These are phyloP conservation scores for Drosophila leontia DNA, from an alignment of 1,140 invertebrate species.

Conservation along the genomic window DNA sequence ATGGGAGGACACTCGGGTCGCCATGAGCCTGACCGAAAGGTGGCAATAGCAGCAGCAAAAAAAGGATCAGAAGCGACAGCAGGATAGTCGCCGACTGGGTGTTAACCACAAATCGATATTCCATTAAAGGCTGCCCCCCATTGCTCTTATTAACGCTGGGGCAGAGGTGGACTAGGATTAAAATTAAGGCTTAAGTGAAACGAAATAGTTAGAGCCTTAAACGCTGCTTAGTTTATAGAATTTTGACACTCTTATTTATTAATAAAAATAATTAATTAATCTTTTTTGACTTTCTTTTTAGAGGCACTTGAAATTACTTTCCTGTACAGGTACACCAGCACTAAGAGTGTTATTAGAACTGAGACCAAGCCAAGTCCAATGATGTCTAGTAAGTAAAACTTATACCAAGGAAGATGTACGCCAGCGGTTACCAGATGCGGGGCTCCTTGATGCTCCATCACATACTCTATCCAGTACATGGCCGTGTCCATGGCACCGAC, in stretches of 20 bases:
- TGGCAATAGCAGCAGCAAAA: slow-evolving; percentile 4
- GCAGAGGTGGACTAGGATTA: not conserved
- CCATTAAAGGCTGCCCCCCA: slow-evolving; percentile 43
- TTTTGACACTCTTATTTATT: not conserved
- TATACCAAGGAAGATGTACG: slow-evolving; percentile 86
- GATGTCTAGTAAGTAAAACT: slow-evolving; percentile 88
- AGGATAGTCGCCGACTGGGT: slow-evolving; percentile 19
- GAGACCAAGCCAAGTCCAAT: slow-evolving; percentile 31
- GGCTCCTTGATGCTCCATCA: slow-evolving; percentile 87
- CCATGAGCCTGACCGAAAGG: slow-evolving; percentile 38
- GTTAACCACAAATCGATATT: slow-evolving; percentile 72
- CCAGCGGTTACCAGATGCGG: slow-evolving; percentile 86
- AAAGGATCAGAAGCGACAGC: not conserved
- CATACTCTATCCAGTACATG: slow-evolving; percentile 88
- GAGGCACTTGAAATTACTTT: not conserved
- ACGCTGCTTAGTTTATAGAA: not conserved
- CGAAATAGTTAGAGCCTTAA: not conserved
- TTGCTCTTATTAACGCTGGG: slow-evolving; percentile 4
- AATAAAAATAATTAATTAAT: slow-evolving; percentile 1
- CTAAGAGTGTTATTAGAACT: slow-evolving; percentile 21
- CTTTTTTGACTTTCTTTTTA: slow-evolving; percentile 27
- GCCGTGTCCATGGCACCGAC: slow-evolving; percentile 86
- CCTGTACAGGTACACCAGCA: slow-evolving; percentile 8
- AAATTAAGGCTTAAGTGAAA: not conserved
- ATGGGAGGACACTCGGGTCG: not conserved